Evolutionary conservation across 2,113 vertebrate species (phyloP).

Genomic region (Coreoperca whiteheadi): DNA sequence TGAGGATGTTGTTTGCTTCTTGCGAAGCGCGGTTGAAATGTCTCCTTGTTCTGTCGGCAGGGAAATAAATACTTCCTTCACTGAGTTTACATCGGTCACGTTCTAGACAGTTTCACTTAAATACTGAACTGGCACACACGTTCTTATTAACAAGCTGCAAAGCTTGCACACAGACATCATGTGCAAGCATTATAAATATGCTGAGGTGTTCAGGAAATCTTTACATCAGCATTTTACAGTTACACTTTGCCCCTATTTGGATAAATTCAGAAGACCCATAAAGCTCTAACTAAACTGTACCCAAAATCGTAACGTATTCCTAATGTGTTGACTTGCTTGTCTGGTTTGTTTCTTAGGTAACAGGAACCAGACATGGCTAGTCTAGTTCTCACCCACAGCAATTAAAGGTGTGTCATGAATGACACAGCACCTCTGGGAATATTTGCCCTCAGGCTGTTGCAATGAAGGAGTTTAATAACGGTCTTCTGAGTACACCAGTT

Average conservation of each 20-base stretch:
- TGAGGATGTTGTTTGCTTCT: conserved; percentile 15
- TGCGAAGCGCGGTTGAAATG: conserved; percentile 10
- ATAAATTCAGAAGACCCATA: not conserved
- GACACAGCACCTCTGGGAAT: conserved; percentile 28
- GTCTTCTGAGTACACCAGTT: conserved; percentile 36
- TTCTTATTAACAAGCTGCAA: not conserved
- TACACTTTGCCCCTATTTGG: not conserved
- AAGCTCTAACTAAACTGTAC: not conserved
- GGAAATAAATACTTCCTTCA: not conserved
- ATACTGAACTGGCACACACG: conserved; percentile 2
- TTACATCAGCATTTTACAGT: not conserved
- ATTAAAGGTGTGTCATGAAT: not conserved
- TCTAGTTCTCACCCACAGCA: not conserved
- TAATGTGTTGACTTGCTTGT: not conserved
- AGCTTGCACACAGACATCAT: not conserved
- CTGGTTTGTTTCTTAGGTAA: conserved; percentile 7
- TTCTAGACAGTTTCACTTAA: not conserved
- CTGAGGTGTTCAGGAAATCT: not conserved
- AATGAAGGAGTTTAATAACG: conserved; percentile 19
- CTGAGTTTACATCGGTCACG: not conserved
- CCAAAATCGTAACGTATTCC: no score
- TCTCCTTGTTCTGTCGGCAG: not conserved
- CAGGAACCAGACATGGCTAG: not conserved
- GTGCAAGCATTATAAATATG: not conserved
- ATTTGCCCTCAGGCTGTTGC: not conserved